Evolutionary conservation across 1,140 invertebrate species (phyloP), one percentile per base, ranked within the genome.

Genomic region (Zaprionus africanus): DNA sequence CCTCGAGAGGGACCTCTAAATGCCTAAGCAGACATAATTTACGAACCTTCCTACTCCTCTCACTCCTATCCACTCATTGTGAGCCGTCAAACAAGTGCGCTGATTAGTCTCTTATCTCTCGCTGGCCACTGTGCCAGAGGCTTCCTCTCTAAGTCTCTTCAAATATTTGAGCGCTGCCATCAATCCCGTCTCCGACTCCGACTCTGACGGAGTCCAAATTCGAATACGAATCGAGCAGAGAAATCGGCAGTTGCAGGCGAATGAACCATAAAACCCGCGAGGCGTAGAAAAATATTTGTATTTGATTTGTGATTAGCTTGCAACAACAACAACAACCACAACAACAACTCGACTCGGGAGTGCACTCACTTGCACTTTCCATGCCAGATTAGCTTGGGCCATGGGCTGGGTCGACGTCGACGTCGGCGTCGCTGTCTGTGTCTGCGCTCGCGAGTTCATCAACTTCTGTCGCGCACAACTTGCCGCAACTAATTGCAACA

Each of bases 281-380:
- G 64, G 72, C 81, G 43, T 81, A 75, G 34, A 88, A 73, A 88
- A 84, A 88, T 87, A 88, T 88, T 88, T 88, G 85, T 87, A 90
- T 88, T 88, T 88, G 85, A 90, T 84, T 79, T 78, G 62, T 84
- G 84, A 88, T 88, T 90, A 79, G 81, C 38, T 26, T 49, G 64
- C 54, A 53, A 72, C 80, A 68, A 75, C 79, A 78, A 79, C 79
- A 41, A 41, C 38, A 41, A 41, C 13, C 13, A 41, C 54, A 53
- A 70, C 79, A 67, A 78, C 82, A 46, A 79, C 77, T 86, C 79
- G 73, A 64, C 57, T 86, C 60, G 66, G n/a, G 41, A 69, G 75
- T 81, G 82, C 82, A 85, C 76, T 85, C 70, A 87, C 83, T 87
- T 90, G 84, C 84, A 88, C 84, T 88, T 88, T 88, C 84, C 81